Conservation (phyloP, 64 coral and sea anemone species). For the Dendronephthya gigantea region DNA sequence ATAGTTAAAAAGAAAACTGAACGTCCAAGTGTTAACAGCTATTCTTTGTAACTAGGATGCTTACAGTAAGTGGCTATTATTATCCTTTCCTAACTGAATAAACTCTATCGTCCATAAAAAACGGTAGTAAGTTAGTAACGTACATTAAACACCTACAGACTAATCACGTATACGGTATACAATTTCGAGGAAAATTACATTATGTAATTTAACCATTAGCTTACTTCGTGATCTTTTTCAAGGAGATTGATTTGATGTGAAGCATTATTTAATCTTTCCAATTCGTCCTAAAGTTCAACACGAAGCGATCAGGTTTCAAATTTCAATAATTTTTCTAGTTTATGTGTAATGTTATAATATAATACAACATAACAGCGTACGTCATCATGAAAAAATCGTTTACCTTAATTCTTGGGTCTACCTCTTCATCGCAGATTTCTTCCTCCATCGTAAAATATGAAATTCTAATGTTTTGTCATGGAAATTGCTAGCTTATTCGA, state of each 20-base stretch:
- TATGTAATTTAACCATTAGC: neutral
- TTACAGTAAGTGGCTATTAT: too few relatives aligned
- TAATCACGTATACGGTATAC: neutral
- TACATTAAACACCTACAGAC: neutral
- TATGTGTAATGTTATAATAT: neutral
- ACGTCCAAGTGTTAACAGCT: too few relatives aligned
- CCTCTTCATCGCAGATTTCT: neutral
- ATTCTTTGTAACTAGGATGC: too few relatives aligned
- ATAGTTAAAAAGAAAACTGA: too few relatives aligned
- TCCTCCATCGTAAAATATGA: neutral
- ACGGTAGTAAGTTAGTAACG: neutral
- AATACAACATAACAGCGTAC: neutral
- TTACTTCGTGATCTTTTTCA: constrained; percentile 22
- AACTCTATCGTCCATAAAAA: too few relatives aligned
- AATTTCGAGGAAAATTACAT: neutral
- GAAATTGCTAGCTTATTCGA: neutral
- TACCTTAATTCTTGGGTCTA: constrained; percentile 12
- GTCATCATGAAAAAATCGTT: neutral
- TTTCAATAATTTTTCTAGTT: neutral
- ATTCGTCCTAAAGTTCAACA: neutral
- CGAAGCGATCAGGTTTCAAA: neutral
- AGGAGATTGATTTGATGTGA: constrained; percentile 20
- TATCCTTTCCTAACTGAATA: too few relatives aligned
- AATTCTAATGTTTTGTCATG: neutral
- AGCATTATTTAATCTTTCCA: neutral